These are phyloP conservation scores for Aleiodes testaceus DNA, from an alignment of 2,888 invertebrate genomes.

Conservation along the genomic window DNA sequence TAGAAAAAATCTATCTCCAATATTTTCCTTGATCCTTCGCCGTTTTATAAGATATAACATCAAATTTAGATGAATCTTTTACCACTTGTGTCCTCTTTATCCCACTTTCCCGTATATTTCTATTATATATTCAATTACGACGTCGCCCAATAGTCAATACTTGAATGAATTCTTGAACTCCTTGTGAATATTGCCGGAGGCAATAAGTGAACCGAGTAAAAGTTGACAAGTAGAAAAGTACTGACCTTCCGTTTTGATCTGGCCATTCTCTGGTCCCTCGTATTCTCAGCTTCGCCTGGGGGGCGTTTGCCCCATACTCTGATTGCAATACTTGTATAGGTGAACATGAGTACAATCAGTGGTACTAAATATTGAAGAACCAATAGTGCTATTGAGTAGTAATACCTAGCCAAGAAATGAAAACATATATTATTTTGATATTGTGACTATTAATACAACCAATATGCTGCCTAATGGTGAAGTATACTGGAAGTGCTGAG, in stretches of 20 bases:
- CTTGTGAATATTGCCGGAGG: not conserved
- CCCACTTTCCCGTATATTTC: too few relatives aligned
- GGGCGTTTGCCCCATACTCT: slow-evolving; percentile 91
- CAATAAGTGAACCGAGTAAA: not conserved
- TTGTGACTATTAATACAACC: not conserved
- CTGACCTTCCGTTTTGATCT: slow-evolving; percentile 90
- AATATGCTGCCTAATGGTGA: not conserved
- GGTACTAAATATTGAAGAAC: slow-evolving; percentile 90
- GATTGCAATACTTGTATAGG: slow-evolving; percentile 89
- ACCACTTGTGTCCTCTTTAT: too few relatives aligned
- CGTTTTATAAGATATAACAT: too few relatives aligned
- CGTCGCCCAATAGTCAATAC: too few relatives aligned
- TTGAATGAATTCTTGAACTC: too few relatives aligned
- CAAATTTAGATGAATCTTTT: too few relatives aligned
- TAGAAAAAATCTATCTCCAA: too few relatives aligned
- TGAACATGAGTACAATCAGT: slow-evolving; percentile 84
- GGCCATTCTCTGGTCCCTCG: slow-evolving; percentile 87
- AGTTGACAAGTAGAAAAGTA: slow-evolving; percentile 7
- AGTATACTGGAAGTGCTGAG: too few relatives aligned
- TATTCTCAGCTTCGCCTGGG: slow-evolving; percentile 91
- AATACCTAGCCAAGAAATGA: slow-evolving; percentile 69
- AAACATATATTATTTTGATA: not conserved
- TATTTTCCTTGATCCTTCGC: too few relatives aligned
- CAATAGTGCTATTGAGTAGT: slow-evolving; percentile 86
- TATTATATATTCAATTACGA: too few relatives aligned